Base-by-base conservation (phyloP, 2,797 vertebrate genomes). In the Argya squamiceps region DNA sequence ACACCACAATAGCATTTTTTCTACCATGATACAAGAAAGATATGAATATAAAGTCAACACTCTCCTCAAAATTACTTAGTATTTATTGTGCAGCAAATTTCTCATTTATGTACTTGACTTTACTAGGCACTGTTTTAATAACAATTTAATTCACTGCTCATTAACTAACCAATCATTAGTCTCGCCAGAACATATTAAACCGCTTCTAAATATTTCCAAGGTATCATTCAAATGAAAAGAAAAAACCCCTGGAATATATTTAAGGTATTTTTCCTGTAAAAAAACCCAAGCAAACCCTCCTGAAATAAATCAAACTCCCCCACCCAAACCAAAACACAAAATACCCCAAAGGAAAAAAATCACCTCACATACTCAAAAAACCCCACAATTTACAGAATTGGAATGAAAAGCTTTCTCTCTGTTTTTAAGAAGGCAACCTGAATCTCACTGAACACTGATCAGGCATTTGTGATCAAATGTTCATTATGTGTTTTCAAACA, bases 331-430 rank as follows among this genome's bases (percentile, higher is more conserved):
- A 64, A 78, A 78, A 43, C 7, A 21, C 9, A 60, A 46, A 75
- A 39, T 22, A 53, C 1, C 11, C 7, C 4, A 44, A 79, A 32
- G 5, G 1, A 63, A 77, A 47, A 47, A 55, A 49, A 7, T 0
- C 5, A 47, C 4, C 9, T 27, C 22, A 60, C 9, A 69, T 67
- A 30, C 6, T 49, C n/a, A 58, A 60, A 73, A 69, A 44, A 2
- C 0, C 5, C 19, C 21, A 56, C 9, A 68, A 16, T 75, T 76
- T 58, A 41, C 2, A 79, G 39, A 89, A 37, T 0, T 71, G 11
- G 11, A 52, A 74, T 75, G 24, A 26, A 78, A 81, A 89, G 53
- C 4, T 59, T 27, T 39, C 21, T 53, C 10, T 50, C 9, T 58
- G 63, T 56, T 49, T 76, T 55, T 30, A 53, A 64, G 8, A 53